Base-by-base conservation (phyloP, 2,113 vertebrate species). In the Aptenodytes patagonicus region DNA sequence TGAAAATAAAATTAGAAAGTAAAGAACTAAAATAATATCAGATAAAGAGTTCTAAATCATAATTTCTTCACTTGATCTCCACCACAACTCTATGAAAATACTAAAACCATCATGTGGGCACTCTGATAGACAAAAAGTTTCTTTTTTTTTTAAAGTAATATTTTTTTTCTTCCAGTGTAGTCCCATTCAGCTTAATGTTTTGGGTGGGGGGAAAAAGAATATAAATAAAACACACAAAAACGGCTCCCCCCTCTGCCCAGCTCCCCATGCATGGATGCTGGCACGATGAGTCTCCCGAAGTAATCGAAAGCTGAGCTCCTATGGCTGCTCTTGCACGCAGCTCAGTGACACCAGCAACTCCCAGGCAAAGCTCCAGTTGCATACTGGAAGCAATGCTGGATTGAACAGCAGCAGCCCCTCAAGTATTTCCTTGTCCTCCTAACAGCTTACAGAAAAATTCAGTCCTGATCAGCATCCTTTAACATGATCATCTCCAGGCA, bases 201-300 rank as follows among this genome's bases (percentile, higher is more conserved):
- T 54, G 38, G 15, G 16, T 10, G 7, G 22, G 9, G 12, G 4
- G 1, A 9, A 26, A 34, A 65, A 38, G 6, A 73, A 21, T 42
- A 60, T 22, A 69, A 68, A 42, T 13, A 77, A 76, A 15, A 4
- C 16, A 26, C 20, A 51, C 12, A 49, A 40, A 82, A 83, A 68
- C 2, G 5, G 18, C 8, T 54, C 14, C 28, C 17, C 13, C 7
- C n/a, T 25, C 32, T 34, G 26, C 49, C 46, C 71, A 26, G 54
- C 32, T 69, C 12, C 42, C 24, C 8, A 6, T 1, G 9, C 2
- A 8, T 1, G 2, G 32, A n/a, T 25, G 9, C 31, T 61, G 55
- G 25, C 16, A 64, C 4, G 13, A 94, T 17, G 44, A 28, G 11
- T 31, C 25, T 70, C 36, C 36, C 1, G 0, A 72, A 61, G 47